Percentiles rank a stretch among this genome's conserved stretches.
Conservation (phyloP, 2,888 invertebrate genomes). For the Blomia tropicalis region DNA sequence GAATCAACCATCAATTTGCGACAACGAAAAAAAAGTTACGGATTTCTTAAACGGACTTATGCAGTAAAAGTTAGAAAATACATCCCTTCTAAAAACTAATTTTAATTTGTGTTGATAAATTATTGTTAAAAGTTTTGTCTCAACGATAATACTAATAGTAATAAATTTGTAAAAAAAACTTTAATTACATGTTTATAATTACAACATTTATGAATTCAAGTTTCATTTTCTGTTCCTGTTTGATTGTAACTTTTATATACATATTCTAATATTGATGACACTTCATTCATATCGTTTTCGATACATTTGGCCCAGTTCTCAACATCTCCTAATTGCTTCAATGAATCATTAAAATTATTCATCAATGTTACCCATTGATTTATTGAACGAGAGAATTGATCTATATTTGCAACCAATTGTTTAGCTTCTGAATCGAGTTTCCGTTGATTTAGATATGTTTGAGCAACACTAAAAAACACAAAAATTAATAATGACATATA, state of each 20-base stretch:
- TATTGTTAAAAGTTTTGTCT: neutral
- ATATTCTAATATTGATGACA: constrained; percentile 76
- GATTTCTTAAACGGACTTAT: neutral
- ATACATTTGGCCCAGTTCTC: constrained; percentile 97
- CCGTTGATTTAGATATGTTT: constrained; percentile 95
- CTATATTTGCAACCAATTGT: constrained; percentile 76
- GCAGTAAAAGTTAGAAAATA: too few relatives aligned
- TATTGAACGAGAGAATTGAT: constrained; percentile 87
- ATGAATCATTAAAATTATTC: constrained; percentile 42
- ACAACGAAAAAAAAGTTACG: neutral
- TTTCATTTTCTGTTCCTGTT: too few relatives aligned
- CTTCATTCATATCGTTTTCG: constrained; percentile 82
- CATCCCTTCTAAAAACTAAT: too few relatives aligned
- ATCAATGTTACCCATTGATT: constrained; percentile 82
- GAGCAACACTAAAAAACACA: constrained; percentile 59
- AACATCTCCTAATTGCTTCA: constrained; percentile 83
- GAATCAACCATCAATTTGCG: neutral
- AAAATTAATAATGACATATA: too few relatives aligned
- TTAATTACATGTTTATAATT: neutral
- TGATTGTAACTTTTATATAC: constrained; percentile 55
- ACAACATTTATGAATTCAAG: neutral
- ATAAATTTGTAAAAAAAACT: neutral
- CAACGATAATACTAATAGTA: neutral
- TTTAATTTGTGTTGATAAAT: too few relatives aligned
- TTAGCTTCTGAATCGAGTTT: constrained; percentile 93